These are phyloP conservation scores for Piscicola geometra DNA, from an alignment of 2,888 invertebrate species.

Conservation along the genomic window DNA sequence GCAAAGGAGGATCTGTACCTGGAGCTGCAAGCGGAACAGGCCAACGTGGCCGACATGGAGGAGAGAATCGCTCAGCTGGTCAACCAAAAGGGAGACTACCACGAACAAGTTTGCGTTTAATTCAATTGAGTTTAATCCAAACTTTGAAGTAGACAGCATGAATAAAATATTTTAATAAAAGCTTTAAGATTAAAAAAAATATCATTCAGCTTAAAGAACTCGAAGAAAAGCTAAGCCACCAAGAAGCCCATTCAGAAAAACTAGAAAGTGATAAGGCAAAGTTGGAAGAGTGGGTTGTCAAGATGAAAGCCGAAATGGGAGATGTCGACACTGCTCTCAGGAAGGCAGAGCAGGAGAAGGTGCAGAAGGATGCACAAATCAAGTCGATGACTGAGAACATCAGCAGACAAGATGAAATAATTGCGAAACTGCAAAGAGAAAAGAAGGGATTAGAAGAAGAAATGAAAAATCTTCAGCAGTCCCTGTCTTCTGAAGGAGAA, in stretches of 20 bases:
- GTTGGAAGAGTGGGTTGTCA: constrained; percentile 86
- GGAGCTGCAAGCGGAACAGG: constrained; percentile 85
- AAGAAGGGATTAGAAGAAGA: constrained; percentile 92
- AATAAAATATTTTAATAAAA: no score
- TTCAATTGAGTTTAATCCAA: not conserved
- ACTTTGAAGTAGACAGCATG: not conserved
- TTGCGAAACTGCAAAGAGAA: constrained; percentile 98
- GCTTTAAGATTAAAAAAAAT: no score
- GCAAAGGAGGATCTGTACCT: constrained; percentile 87
- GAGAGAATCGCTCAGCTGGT: constrained; percentile 88
- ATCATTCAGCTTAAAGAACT: constrained; percentile 78
- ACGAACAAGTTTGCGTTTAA: constrained; percentile 58
- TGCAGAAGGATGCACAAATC: constrained; percentile 97
- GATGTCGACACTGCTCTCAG: constrained; percentile 89
- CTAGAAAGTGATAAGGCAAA: constrained; percentile 93
- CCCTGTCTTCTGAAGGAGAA: constrained; percentile 80
- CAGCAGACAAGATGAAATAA: constrained; percentile 94
- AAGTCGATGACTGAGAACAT: constrained; percentile 78
- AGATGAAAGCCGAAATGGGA: constrained; percentile 94
- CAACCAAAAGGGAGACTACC: constrained; percentile 85
- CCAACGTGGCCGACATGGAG: constrained; percentile 81
- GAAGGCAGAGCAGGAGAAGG: constrained; percentile 90
- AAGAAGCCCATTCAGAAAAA: constrained; percentile 92
- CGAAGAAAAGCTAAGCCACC: constrained; percentile 90
- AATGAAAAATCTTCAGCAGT: constrained; percentile 55